Evolutionary conservation across 2,797 vertebrate genomes (phyloP), one percentile per base, ranked within the genome.

Genomic region (Chaetophractus vellerosus): DNA sequence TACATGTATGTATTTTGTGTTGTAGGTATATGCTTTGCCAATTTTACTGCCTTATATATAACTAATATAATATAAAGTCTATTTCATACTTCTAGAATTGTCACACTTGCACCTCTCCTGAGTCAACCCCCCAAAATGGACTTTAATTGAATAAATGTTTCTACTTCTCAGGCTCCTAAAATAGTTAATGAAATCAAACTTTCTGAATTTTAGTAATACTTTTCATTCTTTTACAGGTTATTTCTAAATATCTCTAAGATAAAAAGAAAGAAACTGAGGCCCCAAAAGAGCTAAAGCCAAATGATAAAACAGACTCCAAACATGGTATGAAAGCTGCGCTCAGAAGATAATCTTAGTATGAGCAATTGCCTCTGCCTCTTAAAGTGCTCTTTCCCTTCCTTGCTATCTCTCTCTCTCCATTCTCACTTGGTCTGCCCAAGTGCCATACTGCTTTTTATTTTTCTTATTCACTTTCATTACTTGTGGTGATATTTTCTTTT

Each of bases 401-500:
- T 31, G 14, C 14, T 14, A 26, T 41, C 57, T 36, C 71, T 48
- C 2, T 68, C 41, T 61, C 74, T 57, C 23, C 59, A 12, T 63
- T 68, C 50, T 59, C 72, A 24, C 31, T 61, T 38, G n/a, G 31
- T 68, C 83, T 76, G 12, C 66, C 87, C 86, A 82, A 88, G 50
- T 63, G 36, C n/a, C 18, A n/a, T 38, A 8, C n/a, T 59, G 31
- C 10, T 24, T 1, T 10, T 85, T 68, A 45, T 33, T 14, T 68
- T 26, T 12, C 31, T 52, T 68, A 76, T 86, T 89, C 83, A 82
- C 74, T 88, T 94, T 87, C 63, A 72, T 74, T 96, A 81, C 72
- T 84, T 94, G 71, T 90, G 93, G 83, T 87, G 12, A 88, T 90
- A 88, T 81, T 82, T 93, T 93, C 84, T 94, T 81, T 91, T 92